phyloP scores from a whole-genome alignment of 2,888 invertebrate species.

The Ypsolopha scabrella region DNA sequence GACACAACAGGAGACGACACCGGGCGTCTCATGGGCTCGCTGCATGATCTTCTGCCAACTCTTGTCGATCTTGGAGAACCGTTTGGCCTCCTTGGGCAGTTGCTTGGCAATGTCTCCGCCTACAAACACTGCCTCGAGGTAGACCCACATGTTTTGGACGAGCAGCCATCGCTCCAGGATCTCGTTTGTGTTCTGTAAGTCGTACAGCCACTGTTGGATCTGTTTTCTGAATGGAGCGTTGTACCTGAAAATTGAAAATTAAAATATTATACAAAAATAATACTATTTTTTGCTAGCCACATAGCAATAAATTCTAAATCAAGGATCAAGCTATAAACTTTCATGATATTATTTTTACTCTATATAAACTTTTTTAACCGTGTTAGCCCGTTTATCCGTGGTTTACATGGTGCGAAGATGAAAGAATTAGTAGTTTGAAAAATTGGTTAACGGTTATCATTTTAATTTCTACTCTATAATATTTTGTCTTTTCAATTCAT shows the following conservation, averaged over 20 bases:
- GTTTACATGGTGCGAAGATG: no score
- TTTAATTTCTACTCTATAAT: no score
- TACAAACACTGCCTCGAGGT: constrained; percentile 96
- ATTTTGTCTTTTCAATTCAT: no score
- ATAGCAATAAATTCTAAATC: no score
- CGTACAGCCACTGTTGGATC: constrained; percentile 95
- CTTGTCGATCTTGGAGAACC: constrained; percentile 97
- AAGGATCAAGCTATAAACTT: no score
- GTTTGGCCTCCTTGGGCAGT: constrained; percentile 92
- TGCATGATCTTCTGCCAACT: constrained; percentile 99
- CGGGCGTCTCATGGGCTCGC: constrained; percentile 95
- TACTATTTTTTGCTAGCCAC: no score
- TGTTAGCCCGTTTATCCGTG: no score
- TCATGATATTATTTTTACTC: no score
- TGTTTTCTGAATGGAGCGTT: constrained; percentile 97
- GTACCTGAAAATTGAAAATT: constrained; percentile 70
- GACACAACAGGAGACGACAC: constrained; percentile 96
- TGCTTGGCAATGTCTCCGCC: constrained; percentile 99
- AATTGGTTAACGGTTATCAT: no score
- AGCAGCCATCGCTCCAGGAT: constrained; percentile 95
- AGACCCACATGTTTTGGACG: constrained; percentile 99
- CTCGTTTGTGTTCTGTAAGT: constrained; percentile 95
- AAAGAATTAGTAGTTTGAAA: no score
- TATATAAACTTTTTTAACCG: no score
- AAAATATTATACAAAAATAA: no score